Percentiles rank a stretch among this genome's conserved stretches.
Evolutionary conservation across 2,888 invertebrate species (phyloP).

Genomic region (Cryptus viduatorius): DNA sequence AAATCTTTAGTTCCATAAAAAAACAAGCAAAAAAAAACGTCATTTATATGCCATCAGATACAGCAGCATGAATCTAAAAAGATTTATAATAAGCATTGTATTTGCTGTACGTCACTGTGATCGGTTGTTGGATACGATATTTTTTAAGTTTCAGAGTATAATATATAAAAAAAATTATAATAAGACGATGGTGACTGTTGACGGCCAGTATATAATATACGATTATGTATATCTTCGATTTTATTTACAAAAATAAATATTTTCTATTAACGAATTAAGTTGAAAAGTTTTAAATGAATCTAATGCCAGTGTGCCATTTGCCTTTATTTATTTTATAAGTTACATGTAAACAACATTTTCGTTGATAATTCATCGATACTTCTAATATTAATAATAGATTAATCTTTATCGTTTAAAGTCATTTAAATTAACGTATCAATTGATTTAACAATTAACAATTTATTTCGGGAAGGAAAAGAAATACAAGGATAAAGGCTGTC

Average conservation of each 20-base stretch:
- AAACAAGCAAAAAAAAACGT: no score
- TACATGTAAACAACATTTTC: slow-evolving; percentile 3
- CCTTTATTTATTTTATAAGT: slow-evolving; percentile 44
- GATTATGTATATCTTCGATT: slow-evolving; percentile 31
- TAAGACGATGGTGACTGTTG: slow-evolving; percentile 38
- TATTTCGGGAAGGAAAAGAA: slow-evolving; percentile 24
- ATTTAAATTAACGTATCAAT: background rate
- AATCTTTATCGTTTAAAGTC: slow-evolving; percentile 1
- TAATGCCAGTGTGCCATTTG: slow-evolving; percentile 19
- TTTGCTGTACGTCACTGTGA: slow-evolving; percentile 26
- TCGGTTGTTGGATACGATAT: slow-evolving; percentile 37
- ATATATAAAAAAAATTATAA: background rate
- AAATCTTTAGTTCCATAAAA: background rate
- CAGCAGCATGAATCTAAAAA: background rate
- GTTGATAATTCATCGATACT: slow-evolving; percentile 24
- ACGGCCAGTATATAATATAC: slow-evolving; percentile 49
- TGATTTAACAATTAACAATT: slow-evolving; percentile 8
- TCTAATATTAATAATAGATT: background rate
- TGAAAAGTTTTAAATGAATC: slow-evolving; percentile 9
- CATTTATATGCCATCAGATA: background rate
- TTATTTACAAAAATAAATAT: slow-evolving; percentile 57
- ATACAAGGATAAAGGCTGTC: slow-evolving; percentile 25
- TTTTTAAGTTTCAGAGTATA: slow-evolving; percentile 35
- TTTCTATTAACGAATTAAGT: slow-evolving; percentile 3
- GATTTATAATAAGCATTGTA: background rate